A percentile compares a stretch with the other conserved stretches of the same genome.
Conservation (phyloP, 2,888 invertebrate genomes). For the Lutraria lutraria region DNA sequence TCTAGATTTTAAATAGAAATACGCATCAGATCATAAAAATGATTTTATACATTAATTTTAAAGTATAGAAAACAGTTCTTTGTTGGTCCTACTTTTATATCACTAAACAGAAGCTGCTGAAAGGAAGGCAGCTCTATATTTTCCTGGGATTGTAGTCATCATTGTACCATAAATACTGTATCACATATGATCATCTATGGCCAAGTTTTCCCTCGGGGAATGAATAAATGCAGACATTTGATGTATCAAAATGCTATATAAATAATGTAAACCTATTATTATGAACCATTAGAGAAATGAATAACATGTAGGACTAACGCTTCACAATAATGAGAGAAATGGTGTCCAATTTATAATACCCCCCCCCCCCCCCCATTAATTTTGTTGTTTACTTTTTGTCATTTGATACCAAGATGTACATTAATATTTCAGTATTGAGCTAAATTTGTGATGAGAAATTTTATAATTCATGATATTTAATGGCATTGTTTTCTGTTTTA, state of each 20-base stretch:
- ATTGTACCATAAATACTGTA: neutral
- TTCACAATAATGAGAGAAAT: neutral
- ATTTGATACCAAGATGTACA: neutral
- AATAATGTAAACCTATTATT: neutral
- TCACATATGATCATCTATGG: neutral
- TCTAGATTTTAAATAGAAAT: too few relatives aligned
- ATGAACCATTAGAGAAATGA: neutral
- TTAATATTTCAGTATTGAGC: neutral
- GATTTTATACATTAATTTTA: too few relatives aligned
- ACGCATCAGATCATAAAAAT: too few relatives aligned
- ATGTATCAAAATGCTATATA: neutral
- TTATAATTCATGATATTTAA: neutral
- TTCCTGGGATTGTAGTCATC: neutral
- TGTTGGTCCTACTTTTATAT: too few relatives aligned
- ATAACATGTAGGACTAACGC: neutral
- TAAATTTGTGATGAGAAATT: neutral
- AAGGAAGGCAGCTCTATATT: neutral
- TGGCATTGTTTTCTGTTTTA: too few relatives aligned
- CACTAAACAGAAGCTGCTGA: too few relatives aligned
- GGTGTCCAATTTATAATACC: neutral
- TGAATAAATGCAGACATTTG: conserved; percentile 4
- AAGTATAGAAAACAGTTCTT: too few relatives aligned
- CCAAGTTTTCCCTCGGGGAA: neutral
- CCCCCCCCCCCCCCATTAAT: too few relatives aligned
- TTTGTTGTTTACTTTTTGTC: neutral